Evolutionary conservation across 2,797 vertebrate genomes (phyloP).

Genomic region (Fistularia tabacaria): DNA sequence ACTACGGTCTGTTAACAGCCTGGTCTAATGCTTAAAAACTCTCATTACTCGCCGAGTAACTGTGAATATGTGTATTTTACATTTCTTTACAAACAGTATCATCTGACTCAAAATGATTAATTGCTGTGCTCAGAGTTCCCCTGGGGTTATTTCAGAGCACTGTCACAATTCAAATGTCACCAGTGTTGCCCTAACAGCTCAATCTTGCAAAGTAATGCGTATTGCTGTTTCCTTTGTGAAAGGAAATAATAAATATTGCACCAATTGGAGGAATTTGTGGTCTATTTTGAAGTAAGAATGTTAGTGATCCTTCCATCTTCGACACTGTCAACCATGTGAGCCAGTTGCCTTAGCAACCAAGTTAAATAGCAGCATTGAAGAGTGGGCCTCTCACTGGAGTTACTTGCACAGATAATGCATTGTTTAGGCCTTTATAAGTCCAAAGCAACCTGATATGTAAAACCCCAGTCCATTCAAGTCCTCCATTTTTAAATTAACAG

Average conservation of each 20-base stretch:
- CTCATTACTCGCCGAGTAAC: no score
- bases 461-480: no score
- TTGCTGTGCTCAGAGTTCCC: no score
- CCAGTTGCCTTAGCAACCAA: constrained; percentile 39
- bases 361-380: constrained; percentile 39
- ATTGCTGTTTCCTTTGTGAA: constrained; percentile 43
- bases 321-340: constrained; percentile 21
- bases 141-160: no score
- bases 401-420: constrained; percentile 27
- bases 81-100: no score
- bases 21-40: no score
- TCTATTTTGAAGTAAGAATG: constrained; percentile 34
- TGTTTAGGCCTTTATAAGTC: constrained; percentile 9
- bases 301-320: constrained; percentile 34
- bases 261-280: constrained; percentile 34
- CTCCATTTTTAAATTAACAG: no score
- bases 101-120: no score
- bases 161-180: neutral
- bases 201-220: constrained; percentile 43
- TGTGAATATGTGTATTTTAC: no score
- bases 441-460: no score
- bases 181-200: constrained; percentile 2
- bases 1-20: no score
- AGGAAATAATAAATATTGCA: constrained; percentile 26
- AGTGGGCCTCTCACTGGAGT: constrained; percentile 1